Evolutionary conservation across 1,140 invertebrate species (phyloP), one percentile per base, ranked within the genome.

Genomic region (Hyles euphorbiae): DNA sequence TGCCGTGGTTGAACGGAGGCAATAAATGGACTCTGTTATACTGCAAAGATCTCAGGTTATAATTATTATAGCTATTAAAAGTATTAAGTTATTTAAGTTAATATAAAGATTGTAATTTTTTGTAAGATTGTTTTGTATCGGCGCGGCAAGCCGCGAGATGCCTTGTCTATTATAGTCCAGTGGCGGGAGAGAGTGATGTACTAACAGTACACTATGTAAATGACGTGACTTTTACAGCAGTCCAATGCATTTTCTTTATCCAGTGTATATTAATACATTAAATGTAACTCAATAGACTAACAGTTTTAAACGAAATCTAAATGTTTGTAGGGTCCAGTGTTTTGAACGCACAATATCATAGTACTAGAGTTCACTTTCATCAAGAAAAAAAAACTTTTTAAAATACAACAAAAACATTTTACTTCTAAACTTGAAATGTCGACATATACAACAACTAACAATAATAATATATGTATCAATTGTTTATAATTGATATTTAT

Each of bases 81-180:
- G 86, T 87, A 87, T 88, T 88, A 88, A 88, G 86, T 88, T 87
- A 88, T 88, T 87, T 88, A 88, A 87, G 86, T 88, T 88, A 87
- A 86, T 80, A 86, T 84, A 85, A 86, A 78, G 65, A 82, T 74
- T 82, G 86, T 86, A 83, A 81, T 83, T 79, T 78, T 88, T 86
- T 86, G 76, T 84, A 88, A 86, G 78, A 78, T 86, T 81, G 82
- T 88, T 86, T 84, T 83, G 65, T 82, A 84, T 82, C 67, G 70
- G 61, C 74, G 74, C 74, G 76, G 73, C 55, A 67, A 64, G 65
- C 61, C 65, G 74, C 76, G 78, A 67, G 22, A 34, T 36, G 48
- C 48, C 12, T 52, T 52, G 32, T 52, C 22, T 60, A 62, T 62
- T 75, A 63, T 73, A 74, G 79, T 80, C 78, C 76, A 82, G 79